Evolutionary conservation across 2,888 invertebrate species (phyloP), one percentile per base, ranked within the genome.

Genomic region (Catocala nupta): DNA sequence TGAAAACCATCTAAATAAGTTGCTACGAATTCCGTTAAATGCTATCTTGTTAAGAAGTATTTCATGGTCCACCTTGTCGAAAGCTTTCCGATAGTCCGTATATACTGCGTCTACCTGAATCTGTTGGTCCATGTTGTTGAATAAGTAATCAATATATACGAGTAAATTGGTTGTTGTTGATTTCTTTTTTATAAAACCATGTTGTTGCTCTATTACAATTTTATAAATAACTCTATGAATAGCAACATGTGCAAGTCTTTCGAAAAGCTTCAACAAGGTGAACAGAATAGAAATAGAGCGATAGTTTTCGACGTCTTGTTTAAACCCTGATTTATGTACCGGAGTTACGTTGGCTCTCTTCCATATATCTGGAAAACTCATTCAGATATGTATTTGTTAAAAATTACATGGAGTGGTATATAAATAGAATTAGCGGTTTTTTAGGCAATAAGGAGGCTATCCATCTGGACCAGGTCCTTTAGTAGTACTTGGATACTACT

Each of bases 1-100:
- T 0, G 36, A n/a, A 34, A 70, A 64, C 65, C 65, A 65, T 0
- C 59, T 45, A 4, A 65, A 44, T 5, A 65, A 34, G 13, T 58
- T 55, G 1, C 67, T 65, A 2, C 54, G 52, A 2, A 67, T 67
- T 9, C 67, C 63, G 36, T 67, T 67, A 16, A 34, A 61, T 0
- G 60, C 56, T 13, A 63, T 50, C 48, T 65, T 60, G 0, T 44
- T 53, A 13, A 65, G 8, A 1, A 65, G 54, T 5, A 65, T 2
- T 6, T 50, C 10, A 49, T 65, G 16, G 16, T 16, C 16, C 16
- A 16, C 16, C 16, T 16, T 16, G 16, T 16, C 16, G 2, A 16
- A 16, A 6, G 59, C 64, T 12, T 65, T 72, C 62, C 57, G 63
- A 25, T 59, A 63, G 39, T 63, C 63, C 1, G 58, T 63, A 8